Evolutionary conservation across 2,797 vertebrate species (phyloP).

Genomic region (Kryptopterus vitreolus): DNA sequence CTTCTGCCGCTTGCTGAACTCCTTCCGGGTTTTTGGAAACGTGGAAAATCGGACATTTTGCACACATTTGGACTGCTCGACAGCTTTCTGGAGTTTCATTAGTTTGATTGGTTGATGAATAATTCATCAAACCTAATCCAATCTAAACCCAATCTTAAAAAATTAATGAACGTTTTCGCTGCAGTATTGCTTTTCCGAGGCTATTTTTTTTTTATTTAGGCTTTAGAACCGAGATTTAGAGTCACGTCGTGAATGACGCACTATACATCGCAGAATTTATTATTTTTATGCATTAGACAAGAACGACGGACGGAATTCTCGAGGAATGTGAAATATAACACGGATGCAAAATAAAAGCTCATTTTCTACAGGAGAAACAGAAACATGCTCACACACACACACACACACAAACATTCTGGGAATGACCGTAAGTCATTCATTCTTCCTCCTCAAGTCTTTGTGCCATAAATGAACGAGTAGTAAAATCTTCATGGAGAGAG

Average conservation of each 20-base stretch:
- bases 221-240: background rate
- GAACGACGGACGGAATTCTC: background rate
- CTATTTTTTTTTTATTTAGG: conserved; percentile 9
- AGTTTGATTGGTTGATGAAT: background rate
- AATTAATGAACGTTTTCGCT: background rate
- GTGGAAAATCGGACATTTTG: background rate
- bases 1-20: background rate
- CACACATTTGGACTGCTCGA: background rate
- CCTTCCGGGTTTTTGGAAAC: background rate
- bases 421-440: conserved; percentile 37
- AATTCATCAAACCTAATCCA: background rate
- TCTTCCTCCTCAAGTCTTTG: conserved; percentile 41
- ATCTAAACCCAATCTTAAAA: conserved; percentile 1
- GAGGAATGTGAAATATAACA: conserved; percentile 19
- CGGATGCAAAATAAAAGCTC: conserved; percentile 20
- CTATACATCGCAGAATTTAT: background rate
- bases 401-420: conserved; percentile 1
- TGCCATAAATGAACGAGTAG: conserved; percentile 42
- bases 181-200: background rate
- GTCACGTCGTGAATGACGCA: background rate
- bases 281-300: background rate
- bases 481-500: conserved; percentile 46
- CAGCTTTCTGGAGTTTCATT: background rate
- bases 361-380: conserved; percentile 5
- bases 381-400: background rate